Conservation (phyloP, 2,113 vertebrate species). For the Otus sunia region DNA sequence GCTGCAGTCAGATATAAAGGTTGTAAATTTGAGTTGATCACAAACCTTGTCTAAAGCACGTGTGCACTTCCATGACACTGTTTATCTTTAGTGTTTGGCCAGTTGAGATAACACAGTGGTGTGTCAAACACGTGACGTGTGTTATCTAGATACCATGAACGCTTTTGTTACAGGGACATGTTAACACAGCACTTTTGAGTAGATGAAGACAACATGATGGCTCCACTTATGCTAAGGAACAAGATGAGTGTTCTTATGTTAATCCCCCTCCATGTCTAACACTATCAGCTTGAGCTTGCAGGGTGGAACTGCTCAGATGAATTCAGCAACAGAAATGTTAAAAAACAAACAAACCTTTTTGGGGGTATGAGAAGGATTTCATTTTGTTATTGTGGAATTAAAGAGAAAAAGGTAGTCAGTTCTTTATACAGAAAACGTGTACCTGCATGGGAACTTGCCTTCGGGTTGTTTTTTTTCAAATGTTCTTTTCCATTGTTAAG, state of each 20-base stretch:
- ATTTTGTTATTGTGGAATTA: background rate
- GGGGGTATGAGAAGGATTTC: background rate
- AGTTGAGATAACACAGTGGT: conserved; percentile 35
- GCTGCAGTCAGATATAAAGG: background rate
- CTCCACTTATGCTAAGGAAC: conserved; percentile 43
- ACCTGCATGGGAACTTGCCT: background rate
- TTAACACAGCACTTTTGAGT: conserved; percentile 36
- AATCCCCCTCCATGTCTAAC: background rate
- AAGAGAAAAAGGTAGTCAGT: background rate
- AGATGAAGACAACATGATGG: conserved; percentile 41
- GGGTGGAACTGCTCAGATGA: background rate
- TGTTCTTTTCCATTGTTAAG: background rate
- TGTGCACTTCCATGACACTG: background rate
- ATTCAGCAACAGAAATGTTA: background rate
- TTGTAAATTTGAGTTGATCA: conserved; percentile 21
- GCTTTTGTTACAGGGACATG: conserved; percentile 35
- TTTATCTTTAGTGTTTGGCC: conserved; percentile 34
- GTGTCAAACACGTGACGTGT: background rate
- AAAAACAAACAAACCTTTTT: background rate
- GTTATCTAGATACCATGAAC: background rate
- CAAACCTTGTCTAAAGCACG: background rate
- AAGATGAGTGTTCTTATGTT: background rate
- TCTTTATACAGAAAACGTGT: background rate
- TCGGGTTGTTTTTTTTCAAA: background rate
- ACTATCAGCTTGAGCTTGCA: background rate